These are phyloP conservation scores for Drosophila nebulosa DNA, from an alignment of 1,140 invertebrate species.

Conservation along the genomic window DNA sequence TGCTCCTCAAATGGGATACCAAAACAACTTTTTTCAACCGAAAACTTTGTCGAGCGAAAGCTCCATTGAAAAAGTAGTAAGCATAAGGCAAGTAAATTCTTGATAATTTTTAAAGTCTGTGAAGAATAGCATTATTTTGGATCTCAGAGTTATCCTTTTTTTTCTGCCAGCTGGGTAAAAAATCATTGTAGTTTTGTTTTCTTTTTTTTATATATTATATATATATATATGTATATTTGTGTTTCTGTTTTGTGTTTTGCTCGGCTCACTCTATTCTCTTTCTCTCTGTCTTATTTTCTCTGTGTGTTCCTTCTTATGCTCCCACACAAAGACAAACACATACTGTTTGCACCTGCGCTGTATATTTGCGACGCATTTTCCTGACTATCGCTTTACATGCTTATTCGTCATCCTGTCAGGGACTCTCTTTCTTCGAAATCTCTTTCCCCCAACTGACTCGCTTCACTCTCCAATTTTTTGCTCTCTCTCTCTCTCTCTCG, in stretches of 20 bases:
- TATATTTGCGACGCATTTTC: conserved; percentile 72
- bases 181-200: not conserved
- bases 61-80: too few species aligned
- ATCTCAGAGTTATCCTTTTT: too few species aligned
- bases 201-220: not conserved
- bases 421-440: conserved; percentile 5
- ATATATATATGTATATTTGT: too few species aligned
- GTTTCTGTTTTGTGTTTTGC: not conserved
- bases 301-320: not conserved
- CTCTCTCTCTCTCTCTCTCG: not conserved
- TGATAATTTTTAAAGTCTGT: too few species aligned
- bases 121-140: too few species aligned
- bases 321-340: not conserved
- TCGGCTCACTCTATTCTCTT: not conserved
- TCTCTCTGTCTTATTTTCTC: not conserved
- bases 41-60: too few species aligned
- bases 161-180: too few species aligned
- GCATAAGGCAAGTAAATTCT: too few species aligned
- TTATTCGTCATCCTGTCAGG: conserved; percentile 53
- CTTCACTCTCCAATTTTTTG: not conserved
- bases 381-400: conserved; percentile 33
- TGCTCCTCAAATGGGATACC: too few species aligned
- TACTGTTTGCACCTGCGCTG: conserved; percentile 62
- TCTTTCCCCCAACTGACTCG: not conserved
- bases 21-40: too few species aligned